Percentiles rank a stretch among this genome's conserved stretches.
Evolutionary conservation across 2,888 invertebrate species (phyloP).

Genomic region (Leptinotarsa rubiginosa): DNA sequence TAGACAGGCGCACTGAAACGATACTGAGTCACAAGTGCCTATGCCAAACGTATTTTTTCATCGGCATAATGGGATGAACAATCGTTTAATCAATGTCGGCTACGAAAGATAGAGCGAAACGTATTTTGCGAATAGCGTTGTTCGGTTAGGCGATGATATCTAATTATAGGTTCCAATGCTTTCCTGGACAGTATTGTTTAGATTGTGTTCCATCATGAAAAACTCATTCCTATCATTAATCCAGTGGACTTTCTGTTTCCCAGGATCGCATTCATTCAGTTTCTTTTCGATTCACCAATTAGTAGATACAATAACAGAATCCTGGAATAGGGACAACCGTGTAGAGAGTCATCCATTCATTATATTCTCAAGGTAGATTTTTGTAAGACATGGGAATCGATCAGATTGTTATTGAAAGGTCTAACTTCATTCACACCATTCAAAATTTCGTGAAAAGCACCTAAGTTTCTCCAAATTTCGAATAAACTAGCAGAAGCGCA

Average conservation of each 20-base stretch:
- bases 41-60: slow-evolving; percentile 12
- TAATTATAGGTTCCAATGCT: not conserved
- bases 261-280: not conserved
- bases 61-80: not conserved
- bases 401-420: too few relatives aligned
- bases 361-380: too few relatives aligned
- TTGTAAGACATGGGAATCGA: too few relatives aligned
- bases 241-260: not conserved
- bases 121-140: not conserved
- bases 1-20: slow-evolving; percentile 21
- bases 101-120: slow-evolving; percentile 1
- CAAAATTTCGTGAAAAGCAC: too few relatives aligned
- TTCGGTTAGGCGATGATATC: not conserved
- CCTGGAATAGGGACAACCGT: too few relatives aligned
- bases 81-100: not conserved
- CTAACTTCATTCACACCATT: too few relatives aligned
- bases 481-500: too few relatives aligned
- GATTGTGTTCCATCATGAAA: not conserved
- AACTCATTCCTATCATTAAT: not conserved
- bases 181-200: not conserved
- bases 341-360: too few relatives aligned
- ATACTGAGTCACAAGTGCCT: not conserved
- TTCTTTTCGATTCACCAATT: not conserved
- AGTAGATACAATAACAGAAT: not conserved
- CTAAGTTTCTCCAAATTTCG: too few relatives aligned